These are phyloP conservation scores for Lagorchestes hirsutus DNA, from an alignment of 2,797 vertebrate species.

Conservation along the genomic window DNA sequence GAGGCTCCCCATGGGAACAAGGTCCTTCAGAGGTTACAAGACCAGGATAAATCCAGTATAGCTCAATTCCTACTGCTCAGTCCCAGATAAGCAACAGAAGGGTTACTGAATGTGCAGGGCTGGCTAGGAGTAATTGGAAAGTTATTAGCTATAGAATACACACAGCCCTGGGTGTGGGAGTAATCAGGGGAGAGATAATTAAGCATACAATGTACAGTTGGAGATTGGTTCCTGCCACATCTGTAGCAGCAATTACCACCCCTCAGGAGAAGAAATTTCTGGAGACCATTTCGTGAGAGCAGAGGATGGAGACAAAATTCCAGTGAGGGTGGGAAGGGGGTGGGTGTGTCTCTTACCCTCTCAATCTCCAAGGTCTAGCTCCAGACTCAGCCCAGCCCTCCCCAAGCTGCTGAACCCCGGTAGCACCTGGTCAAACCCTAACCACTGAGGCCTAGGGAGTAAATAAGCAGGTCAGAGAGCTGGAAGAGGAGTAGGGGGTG, in stretches of 20 bases:
- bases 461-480: background rate
- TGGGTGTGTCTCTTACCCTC: background rate
- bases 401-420: background rate
- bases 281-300: background rate
- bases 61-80: background rate
- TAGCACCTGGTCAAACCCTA: background rate
- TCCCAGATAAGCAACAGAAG: constrained; percentile 47
- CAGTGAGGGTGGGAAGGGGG: background rate
- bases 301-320: background rate
- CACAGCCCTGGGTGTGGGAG: constrained; percentile 78
- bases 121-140: constrained; percentile 72
- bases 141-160: constrained; percentile 81
- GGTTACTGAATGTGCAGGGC: constrained; percentile 47
- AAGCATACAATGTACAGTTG: constrained; percentile 66
- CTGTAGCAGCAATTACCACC: constrained; percentile 76
- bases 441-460: background rate
- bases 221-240: constrained; percentile 71
- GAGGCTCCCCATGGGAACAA: background rate
- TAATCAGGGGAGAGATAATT: constrained; percentile 79
- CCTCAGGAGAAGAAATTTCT: constrained; percentile 38
- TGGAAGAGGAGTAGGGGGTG: background rate
- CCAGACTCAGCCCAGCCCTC: background rate
- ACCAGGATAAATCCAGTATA: background rate
- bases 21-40: background rate
- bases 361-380: background rate